Evolutionary conservation across 2,888 invertebrate genomes (phyloP).

Genomic region (Scotopteryx bipunctaria): DNA sequence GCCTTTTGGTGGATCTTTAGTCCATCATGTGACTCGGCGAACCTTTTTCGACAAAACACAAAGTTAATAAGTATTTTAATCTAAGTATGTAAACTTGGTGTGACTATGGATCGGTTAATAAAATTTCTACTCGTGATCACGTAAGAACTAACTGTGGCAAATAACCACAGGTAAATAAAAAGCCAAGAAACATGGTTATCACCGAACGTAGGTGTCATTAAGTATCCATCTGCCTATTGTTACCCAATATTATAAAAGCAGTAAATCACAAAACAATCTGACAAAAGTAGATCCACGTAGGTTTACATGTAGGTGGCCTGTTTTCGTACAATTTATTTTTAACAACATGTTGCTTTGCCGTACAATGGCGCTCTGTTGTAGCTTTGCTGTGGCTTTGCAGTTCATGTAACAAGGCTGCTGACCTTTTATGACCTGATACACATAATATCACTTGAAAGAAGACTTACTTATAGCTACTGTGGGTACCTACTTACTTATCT

Average conservation of each 20-base stretch:
- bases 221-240: slow-evolving; percentile 17
- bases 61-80: too few species aligned
- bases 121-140: too few species aligned
- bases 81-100: too few species aligned
- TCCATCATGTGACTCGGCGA: too few species aligned
- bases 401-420: slow-evolving; percentile 33
- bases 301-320: slow-evolving; percentile 24
- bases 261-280: slow-evolving; percentile 29
- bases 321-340: slow-evolving; percentile 29
- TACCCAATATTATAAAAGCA: slow-evolving; percentile 21
- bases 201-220: too few species aligned
- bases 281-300: slow-evolving; percentile 26
- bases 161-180: too few species aligned
- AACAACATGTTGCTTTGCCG: slow-evolving; percentile 13
- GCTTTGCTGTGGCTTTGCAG: slow-evolving; percentile 22
- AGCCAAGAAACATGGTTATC: too few species aligned
- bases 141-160: too few species aligned
- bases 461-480: too few species aligned
- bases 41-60: too few species aligned
- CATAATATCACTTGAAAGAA: slow-evolving; percentile 7
- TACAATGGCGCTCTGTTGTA: slow-evolving; percentile 24
- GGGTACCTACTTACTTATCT: background rate
- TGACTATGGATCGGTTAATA: too few species aligned
- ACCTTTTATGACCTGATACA: slow-evolving; percentile 27
- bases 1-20: slow-evolving; percentile 53